These are phyloP conservation scores for Centropyge bicolor DNA, from an alignment of 2,797 vertebrate genomes.

Conservation along the genomic window DNA sequence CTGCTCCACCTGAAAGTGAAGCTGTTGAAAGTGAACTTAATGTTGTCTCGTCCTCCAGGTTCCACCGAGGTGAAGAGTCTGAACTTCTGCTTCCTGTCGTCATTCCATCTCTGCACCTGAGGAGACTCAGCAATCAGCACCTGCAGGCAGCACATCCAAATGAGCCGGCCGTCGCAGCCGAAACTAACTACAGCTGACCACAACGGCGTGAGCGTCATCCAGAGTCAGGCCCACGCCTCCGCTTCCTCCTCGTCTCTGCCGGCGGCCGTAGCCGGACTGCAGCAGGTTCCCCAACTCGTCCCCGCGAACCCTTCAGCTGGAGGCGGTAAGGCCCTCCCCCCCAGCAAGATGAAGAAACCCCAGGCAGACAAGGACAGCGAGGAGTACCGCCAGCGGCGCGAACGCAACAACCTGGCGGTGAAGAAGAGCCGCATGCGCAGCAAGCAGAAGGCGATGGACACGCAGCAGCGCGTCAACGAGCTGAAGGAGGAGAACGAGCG, in stretches of 20 bases:
- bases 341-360: conserved; percentile 92
- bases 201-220: conserved; percentile 92
- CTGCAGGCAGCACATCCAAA: conserved; percentile 85
- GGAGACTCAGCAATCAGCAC: conserved; percentile 51
- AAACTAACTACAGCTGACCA: conserved; percentile 82
- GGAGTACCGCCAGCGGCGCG: conserved; percentile 94
- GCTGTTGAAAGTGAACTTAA: not conserved
- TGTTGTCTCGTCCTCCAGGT: conserved; percentile 20
- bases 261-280: conserved; percentile 73
- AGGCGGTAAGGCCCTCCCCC: conserved; percentile 90
- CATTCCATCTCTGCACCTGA: conserved; percentile 37
- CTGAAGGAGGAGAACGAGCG: conserved; percentile 99
- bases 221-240: conserved; percentile 86
- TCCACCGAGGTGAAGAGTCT: not conserved
- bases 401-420: conserved; percentile 98
- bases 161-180: conserved; percentile 92
- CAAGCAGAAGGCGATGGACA: conserved; percentile 98
- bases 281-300: conserved; percentile 91
- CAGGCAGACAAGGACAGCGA: conserved; percentile 93
- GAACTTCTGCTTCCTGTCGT: not conserved
- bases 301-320: conserved; percentile 82
- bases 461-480: conserved; percentile 96
- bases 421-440: conserved; percentile 98
- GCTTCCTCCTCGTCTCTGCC: conserved; percentile 40
- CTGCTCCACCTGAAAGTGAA: not conserved